phyloP scores from a whole-genome alignment of 30 jellyfish, hydroid and myxozoan species.

The Aurelia aurita complex sp. Pacific region DNA sequence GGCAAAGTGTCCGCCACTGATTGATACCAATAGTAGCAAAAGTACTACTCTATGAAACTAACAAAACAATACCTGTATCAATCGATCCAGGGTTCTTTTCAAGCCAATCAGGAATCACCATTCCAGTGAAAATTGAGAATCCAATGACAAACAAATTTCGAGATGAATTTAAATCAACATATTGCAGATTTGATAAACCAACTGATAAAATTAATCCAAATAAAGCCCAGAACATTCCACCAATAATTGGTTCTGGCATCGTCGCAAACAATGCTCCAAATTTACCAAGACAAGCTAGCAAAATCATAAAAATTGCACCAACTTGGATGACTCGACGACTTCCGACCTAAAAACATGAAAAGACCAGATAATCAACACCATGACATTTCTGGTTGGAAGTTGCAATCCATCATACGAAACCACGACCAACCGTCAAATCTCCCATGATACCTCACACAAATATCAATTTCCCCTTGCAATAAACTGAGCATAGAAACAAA shows the following conservation, averaged over 20 bases:
- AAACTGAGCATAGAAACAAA: no score
- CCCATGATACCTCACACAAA: no score
- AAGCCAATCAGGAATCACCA: conserved; percentile 91
- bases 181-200: conserved; percentile 90
- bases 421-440: no score
- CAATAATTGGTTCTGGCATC: conserved; percentile 90
- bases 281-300: conserved; percentile 78
- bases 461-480: no score
- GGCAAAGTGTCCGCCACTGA: no score
- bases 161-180: conserved; percentile 81
- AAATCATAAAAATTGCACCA: conserved; percentile 88
- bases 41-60: no score
- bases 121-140: conserved; percentile 89
- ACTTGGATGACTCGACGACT: conserved; percentile 93
- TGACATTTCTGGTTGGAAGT: no score
- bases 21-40: no score
- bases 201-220: conserved; percentile 93
- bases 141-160: conserved; percentile 88
- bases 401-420: no score
- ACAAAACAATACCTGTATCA: conserved; percentile 58
- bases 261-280: conserved; percentile 91
- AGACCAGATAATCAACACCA: not conserved
- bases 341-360: conserved; percentile 66
- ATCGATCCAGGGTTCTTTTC: conserved; percentile 57
- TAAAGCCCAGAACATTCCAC: conserved; percentile 95